Evolutionary conservation across 2,113 vertebrate species (phyloP).

Genomic region (Uria aalge): DNA sequence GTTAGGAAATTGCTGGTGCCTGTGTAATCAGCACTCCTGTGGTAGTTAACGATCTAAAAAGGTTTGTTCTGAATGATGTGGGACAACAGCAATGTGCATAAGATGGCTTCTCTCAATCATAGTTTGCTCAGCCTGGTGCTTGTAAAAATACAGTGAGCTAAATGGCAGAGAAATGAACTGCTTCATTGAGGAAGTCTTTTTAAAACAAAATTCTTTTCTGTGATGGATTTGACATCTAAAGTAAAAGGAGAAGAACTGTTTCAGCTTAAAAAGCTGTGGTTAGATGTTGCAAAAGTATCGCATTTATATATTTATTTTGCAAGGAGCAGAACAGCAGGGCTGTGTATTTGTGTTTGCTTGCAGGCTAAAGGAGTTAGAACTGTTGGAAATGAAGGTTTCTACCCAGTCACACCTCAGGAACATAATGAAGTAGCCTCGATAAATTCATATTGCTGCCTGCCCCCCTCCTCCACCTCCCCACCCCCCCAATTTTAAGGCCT

Average conservation of each 20-base stretch:
- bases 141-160: slow-evolving; percentile 74
- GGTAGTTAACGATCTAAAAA: slow-evolving; percentile 99
- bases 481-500: background rate
- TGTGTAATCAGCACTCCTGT: slow-evolving; percentile 99
- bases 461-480: background rate
- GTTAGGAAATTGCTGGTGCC: slow-evolving; percentile 99
- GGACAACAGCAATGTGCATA: slow-evolving; percentile 97
- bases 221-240: slow-evolving; percentile 69
- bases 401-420: background rate
- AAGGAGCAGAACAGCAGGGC: background rate
- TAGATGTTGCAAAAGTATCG: slow-evolving; percentile 33
- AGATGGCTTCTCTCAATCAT: slow-evolving; percentile 90
- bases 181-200: slow-evolving; percentile 67
- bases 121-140: slow-evolving; percentile 79
- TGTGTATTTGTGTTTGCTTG: background rate
- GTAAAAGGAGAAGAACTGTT: slow-evolving; percentile 57
- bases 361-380: background rate
- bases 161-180: slow-evolving; percentile 64
- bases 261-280: slow-evolving; percentile 64
- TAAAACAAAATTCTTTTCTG: slow-evolving; percentile 67
- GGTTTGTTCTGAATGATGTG: slow-evolving; percentile 99
- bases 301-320: slow-evolving; percentile 58
- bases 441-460: background rate
- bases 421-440: background rate
- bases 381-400: background rate